Conservation (phyloP, 2,113 vertebrate genomes). For the Acanthisitta chloris region DNA sequence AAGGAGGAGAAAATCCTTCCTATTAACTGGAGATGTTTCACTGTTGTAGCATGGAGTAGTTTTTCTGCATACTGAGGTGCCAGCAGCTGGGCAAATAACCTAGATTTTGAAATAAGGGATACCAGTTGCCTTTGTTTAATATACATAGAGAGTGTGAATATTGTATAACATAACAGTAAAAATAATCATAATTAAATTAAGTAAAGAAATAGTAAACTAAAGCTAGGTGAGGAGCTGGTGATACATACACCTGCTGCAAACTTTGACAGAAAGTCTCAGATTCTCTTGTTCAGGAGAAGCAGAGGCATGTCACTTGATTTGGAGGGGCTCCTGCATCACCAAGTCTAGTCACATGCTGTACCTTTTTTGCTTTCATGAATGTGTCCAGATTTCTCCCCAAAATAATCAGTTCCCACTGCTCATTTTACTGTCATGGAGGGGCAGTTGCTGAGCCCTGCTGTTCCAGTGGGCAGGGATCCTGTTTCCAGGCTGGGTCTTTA, state of each 20-base stretch:
- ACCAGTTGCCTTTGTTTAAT: neutral
- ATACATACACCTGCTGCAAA: neutral
- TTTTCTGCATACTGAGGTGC: neutral
- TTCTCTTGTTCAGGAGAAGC: neutral
- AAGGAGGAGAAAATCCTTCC: neutral
- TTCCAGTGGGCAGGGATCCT: neutral
- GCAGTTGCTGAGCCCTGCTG: fast-evolving
- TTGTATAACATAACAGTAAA: neutral
- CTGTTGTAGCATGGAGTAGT: neutral
- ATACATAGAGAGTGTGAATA: neutral
- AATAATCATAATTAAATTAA: neutral
- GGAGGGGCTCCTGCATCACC: neutral
- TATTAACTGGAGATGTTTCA: neutral
- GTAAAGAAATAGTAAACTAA: too few species aligned
- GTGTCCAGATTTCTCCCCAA: neutral
- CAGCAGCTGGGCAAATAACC: neutral
- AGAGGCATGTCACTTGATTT: neutral
- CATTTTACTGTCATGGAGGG: neutral
- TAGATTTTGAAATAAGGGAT: neutral
- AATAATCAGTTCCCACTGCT: neutral
- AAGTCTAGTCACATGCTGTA: neutral
- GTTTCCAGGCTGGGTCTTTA: neutral
- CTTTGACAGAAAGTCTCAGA: neutral
- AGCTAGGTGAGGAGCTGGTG: neutral
- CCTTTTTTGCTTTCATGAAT: neutral